A percentile compares a stretch with the other conserved stretches of the same genome.
Evolutionary conservation across 2,113 vertebrate species (phyloP).

Genomic region (Chloropsis hardwickii): DNA sequence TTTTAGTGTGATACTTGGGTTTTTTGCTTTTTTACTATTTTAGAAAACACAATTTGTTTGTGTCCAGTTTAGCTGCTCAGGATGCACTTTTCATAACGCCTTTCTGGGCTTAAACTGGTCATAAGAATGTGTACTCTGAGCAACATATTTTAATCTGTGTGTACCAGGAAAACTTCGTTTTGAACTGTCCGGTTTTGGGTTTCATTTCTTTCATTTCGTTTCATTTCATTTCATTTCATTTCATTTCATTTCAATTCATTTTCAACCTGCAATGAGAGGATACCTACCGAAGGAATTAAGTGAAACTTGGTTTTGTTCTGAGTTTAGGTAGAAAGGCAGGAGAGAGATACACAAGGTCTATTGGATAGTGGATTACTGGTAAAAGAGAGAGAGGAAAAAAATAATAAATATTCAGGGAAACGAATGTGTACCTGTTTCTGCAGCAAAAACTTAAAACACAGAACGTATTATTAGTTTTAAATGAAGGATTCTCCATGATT

Average conservation of each 20-base stretch:
- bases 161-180: neutral
- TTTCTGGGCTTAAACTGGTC: neutral
- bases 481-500: neutral
- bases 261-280: neutral
- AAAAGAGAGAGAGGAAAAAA: neutral
- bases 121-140: neutral
- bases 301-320: neutral
- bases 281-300: neutral
- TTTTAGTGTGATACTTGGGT: neutral
- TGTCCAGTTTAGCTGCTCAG: neutral
- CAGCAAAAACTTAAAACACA: neutral
- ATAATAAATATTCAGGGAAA: neutral
- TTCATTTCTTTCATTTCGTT: neutral
- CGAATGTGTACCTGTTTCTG: neutral
- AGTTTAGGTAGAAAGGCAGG: neutral
- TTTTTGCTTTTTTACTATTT: neutral
- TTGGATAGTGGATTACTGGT: neutral
- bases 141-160: neutral
- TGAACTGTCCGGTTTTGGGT: neutral
- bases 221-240: neutral
- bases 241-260: neutral
- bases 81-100: neutral
- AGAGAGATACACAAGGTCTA: fast-evolving
- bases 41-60: neutral
- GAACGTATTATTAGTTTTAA: neutral